These are phyloP conservation scores for Sebastes fasciatus DNA, from an alignment of 2,113 vertebrate genomes.

Conservation along the genomic window DNA sequence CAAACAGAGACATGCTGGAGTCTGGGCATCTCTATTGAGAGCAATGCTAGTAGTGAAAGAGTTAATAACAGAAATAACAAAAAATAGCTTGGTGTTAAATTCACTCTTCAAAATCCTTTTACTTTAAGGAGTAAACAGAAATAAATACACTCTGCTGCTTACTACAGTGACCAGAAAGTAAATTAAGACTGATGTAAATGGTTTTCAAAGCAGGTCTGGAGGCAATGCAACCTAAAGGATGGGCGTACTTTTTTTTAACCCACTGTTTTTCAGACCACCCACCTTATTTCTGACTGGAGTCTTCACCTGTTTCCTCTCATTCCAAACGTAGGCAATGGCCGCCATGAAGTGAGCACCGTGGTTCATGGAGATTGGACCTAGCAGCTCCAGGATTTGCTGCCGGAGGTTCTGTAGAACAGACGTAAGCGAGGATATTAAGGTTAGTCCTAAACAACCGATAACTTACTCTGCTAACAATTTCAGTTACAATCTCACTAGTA, in stretches of 20 bases:
- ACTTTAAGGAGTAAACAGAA: not conserved
- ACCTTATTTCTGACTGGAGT: constrained; percentile 91
- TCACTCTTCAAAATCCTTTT: not conserved
- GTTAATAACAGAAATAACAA: no score
- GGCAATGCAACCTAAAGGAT: not conserved
- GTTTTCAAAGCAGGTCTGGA: not conserved
- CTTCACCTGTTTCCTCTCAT: constrained; percentile 93
- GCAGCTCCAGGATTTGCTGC: constrained; percentile 96
- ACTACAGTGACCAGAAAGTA: not conserved
- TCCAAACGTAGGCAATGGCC: constrained; percentile 98
- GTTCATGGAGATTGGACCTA: constrained; percentile 99
- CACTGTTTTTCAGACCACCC: not conserved
- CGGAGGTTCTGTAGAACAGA: constrained; percentile 90
- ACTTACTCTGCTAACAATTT: not conserved
- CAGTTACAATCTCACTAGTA: not conserved
- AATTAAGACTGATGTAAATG: not conserved
- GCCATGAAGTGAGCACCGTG: constrained; percentile 99
- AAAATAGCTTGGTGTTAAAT: not conserved
- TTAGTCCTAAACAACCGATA: not conserved
- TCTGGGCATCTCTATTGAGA: no score
- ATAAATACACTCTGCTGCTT: not conserved
- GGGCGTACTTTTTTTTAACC: not conserved
- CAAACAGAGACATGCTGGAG: no score
- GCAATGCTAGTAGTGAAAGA: no score
- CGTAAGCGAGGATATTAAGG: not conserved